Conservation (phyloP, 2,113 vertebrate genomes). For the Bagarius yarrelli region DNA sequence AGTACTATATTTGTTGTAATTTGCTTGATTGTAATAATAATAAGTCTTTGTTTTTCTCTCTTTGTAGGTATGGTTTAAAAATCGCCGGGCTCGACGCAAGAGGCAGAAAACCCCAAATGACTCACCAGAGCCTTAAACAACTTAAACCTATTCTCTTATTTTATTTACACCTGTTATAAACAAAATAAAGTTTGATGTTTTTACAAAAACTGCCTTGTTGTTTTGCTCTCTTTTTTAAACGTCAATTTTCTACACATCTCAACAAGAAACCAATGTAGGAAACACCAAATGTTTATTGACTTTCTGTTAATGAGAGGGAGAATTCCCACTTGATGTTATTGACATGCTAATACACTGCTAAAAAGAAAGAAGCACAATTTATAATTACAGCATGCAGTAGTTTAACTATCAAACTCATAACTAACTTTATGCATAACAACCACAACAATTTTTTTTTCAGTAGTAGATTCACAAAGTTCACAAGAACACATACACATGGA, state of each 20-base stretch:
- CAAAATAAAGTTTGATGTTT: conserved; percentile 19
- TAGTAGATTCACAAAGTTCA: conserved; percentile 40
- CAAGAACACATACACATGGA: conserved; percentile 50
- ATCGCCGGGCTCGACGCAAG: conserved; percentile 68
- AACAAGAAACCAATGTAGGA: conserved; percentile 48
- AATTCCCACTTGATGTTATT: conserved; percentile 56
- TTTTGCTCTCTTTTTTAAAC: not conserved
- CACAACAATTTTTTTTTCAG: conserved; percentile 49
- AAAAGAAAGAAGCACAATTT: conserved; percentile 55
- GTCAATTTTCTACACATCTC: not conserved
- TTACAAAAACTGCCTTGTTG: not conserved
- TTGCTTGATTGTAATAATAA: not conserved
- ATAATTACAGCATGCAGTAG: conserved; percentile 66
- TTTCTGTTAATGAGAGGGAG: conserved; percentile 57
- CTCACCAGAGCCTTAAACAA: conserved; percentile 29
- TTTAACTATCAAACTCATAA: conserved; percentile 48
- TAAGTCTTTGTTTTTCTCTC: not conserved
- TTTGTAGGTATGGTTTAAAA: conserved; percentile 75
- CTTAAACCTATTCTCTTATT: not conserved
- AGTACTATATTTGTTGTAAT: not conserved
- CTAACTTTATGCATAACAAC: conserved; percentile 50
- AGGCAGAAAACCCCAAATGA: conserved; percentile 45
- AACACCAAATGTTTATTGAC: conserved; percentile 73
- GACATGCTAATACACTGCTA: conserved; percentile 68
- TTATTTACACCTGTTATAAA: not conserved